Percentiles rank a stretch among this genome's conserved stretches.
These are phyloP conservation scores for Neoascia interrupta DNA, from an alignment of 2,888 invertebrate genomes.

Conservation along the genomic window DNA sequence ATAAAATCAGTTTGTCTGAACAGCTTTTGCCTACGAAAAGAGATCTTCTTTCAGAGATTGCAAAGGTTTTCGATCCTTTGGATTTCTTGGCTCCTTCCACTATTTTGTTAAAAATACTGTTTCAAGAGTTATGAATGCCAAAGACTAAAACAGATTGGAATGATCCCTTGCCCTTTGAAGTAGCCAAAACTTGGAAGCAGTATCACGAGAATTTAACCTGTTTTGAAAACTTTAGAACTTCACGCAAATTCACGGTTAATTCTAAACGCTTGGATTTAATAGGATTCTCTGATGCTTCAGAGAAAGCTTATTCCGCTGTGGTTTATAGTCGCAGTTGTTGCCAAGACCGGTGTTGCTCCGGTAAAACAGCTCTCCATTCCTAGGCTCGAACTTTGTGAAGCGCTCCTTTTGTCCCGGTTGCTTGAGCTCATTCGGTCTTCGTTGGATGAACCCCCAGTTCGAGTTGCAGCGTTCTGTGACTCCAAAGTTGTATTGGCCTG, in stretches of 20 bases:
- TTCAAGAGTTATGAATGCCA: too few species aligned
- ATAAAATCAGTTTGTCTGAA: neutral
- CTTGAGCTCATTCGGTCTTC: neutral
- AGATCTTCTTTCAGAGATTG: neutral
- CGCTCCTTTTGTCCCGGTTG: slow-evolving; percentile 24
- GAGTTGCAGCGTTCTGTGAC: slow-evolving; percentile 14
- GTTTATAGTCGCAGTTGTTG: slow-evolving; percentile 9
- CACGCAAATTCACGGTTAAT: neutral
- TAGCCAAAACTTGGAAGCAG: neutral
- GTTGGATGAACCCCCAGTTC: neutral
- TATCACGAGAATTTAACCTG: neutral
- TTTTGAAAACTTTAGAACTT: neutral
- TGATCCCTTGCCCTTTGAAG: neutral
- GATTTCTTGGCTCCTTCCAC: neutral
- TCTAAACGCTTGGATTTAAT: neutral
- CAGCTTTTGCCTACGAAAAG: neutral
- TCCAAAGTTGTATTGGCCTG: neutral
- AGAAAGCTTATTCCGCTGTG: slow-evolving; percentile 24
- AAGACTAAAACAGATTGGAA: neutral
- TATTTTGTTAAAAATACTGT: too few species aligned
- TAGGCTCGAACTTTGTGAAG: slow-evolving; percentile 58
- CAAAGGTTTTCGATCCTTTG: neutral
- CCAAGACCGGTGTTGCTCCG: slow-evolving; percentile 56
- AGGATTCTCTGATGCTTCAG: slow-evolving; percentile 12
- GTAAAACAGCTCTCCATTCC: slow-evolving; percentile 47